phyloP scores from a whole-genome alignment of 2,113 vertebrate species.

The Porphyrio hochstetteri region DNA sequence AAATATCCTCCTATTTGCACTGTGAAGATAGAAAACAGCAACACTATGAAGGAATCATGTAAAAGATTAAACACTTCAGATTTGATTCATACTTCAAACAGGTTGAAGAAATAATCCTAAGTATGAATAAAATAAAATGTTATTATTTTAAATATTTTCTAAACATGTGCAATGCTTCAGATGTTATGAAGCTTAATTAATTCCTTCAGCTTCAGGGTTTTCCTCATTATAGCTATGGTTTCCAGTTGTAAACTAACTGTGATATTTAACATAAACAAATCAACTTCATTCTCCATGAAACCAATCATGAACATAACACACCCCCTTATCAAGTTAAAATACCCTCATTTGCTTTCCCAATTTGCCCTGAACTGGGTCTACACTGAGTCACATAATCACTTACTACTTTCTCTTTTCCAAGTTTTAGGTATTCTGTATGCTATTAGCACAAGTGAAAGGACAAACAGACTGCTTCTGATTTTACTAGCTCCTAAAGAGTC shows the following conservation, averaged over 20 bases:
- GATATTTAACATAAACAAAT: background rate
- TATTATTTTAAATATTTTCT: background rate
- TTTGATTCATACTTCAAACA: background rate
- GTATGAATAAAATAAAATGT: background rate
- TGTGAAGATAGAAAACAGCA: background rate
- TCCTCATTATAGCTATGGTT: background rate
- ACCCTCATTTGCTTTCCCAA: background rate
- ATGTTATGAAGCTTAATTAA: background rate
- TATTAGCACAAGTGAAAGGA: background rate
- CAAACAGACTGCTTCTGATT: background rate
- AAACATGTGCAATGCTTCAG: background rate
- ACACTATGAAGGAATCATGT: background rate
- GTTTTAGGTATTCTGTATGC: background rate
- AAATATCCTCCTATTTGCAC: background rate
- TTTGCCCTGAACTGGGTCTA: background rate
- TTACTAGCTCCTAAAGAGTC: background rate
- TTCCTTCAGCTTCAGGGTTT: background rate
- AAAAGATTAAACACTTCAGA: background rate
- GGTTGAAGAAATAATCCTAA: background rate
- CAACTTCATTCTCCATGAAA: background rate
- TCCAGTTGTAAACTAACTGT: background rate
- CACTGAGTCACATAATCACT: background rate
- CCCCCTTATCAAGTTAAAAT: background rate
- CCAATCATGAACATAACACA: background rate
- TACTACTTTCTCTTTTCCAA: background rate